Evolutionary conservation across 23 tunicate species (phyloP).

Genomic region (Trididemnum clinides): DNA sequence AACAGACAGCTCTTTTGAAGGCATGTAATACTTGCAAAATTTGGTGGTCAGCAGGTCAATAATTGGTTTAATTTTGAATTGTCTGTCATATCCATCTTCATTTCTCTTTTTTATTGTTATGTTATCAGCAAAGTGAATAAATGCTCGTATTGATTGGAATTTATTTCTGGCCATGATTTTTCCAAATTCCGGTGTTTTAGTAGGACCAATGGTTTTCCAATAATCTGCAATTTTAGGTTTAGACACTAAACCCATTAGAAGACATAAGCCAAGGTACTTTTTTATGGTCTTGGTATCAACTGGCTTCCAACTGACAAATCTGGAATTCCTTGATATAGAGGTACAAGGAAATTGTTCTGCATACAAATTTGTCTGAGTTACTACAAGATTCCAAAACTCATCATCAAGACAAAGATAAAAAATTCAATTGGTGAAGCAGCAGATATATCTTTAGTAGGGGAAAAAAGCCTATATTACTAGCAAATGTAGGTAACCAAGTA

Average conservation of each 20-base stretch:
- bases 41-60: conserved; percentile 32
- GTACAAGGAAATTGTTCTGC: conserved; percentile 25
- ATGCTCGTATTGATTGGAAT: conserved; percentile 17
- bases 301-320: conserved; percentile 26
- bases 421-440: conserved; percentile 5
- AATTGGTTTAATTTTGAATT: conserved; percentile 30
- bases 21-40: conserved; percentile 5
- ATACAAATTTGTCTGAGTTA: conserved; percentile 22
- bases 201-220: conserved; percentile 3
- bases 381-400: conserved; percentile 30
- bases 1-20: conserved; percentile 25
- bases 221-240: conserved; percentile 31
- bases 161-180: conserved; percentile 27
- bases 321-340: conserved; percentile 18
- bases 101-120: conserved; percentile 2
- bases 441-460: conserved; percentile 27
- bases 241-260: conserved; percentile 21
- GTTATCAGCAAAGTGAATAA: conserved; percentile 39
- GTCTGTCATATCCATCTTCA: conserved; percentile 32
- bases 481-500: conserved; percentile 29
- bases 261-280: conserved; percentile 28
- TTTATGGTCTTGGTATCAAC: conserved; percentile 17
- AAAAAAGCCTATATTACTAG: conserved; percentile 27
- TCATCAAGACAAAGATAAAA: conserved; percentile 2
- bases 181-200: conserved; percentile 34